These are phyloP conservation scores for Acanthisitta chloris DNA, from an alignment of 2,113 vertebrate genomes.

Conservation along the genomic window DNA sequence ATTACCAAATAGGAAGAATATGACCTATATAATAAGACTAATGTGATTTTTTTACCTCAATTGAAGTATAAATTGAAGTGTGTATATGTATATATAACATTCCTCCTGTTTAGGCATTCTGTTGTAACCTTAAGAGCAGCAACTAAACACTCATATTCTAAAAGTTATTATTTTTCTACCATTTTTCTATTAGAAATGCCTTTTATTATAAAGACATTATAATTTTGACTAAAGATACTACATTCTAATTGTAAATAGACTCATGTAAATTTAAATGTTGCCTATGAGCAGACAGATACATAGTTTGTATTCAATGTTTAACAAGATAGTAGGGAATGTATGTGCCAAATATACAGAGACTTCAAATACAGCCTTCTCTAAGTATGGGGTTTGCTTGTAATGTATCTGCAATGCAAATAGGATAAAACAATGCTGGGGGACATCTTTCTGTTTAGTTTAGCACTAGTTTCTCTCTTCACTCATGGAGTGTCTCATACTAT, in stretches of 20 bases:
- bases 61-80: background rate
- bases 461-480: background rate
- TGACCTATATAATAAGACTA: background rate
- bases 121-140: background rate
- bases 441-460: background rate
- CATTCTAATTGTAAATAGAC: background rate
- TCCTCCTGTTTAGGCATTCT: background rate
- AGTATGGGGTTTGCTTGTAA: background rate
- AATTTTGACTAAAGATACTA: background rate
- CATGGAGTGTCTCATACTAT: background rate
- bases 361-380: background rate
- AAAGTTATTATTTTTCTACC: background rate
- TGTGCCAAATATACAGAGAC: background rate
- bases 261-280: background rate
- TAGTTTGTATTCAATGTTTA: background rate
- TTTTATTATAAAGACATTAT: background rate
- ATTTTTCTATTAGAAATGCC: background rate
- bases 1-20: background rate
- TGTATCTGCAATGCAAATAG: background rate
- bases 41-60: background rate
- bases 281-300: background rate
- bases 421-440: background rate
- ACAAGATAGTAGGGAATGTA: background rate
- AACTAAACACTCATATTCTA: background rate
- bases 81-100: rapidly evolving